Evolutionary conservation across 2,888 invertebrate species (phyloP), one percentile per base, ranked within the genome.

Genomic region (Opisthograptis luteolata): DNA sequence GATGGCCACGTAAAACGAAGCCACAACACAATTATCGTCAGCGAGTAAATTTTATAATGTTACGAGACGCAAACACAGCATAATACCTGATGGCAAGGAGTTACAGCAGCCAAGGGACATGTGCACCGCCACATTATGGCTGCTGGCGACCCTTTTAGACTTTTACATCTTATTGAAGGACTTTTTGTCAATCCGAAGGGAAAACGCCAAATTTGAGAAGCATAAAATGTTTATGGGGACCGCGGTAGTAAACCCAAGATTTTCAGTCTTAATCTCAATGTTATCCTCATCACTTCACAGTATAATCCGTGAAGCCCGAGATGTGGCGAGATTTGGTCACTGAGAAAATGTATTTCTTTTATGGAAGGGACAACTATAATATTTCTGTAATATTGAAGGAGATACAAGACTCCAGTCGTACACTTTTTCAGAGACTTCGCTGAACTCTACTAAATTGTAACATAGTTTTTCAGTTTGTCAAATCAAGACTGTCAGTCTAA

Each of bases 201-300:
- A 51, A 6, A 28, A 22, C 28, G 35, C 39, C 30, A 35, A 51
- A 60, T 55, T 60, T 50, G 28, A 28, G 39, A 39, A 51, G 50
- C 60, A 54, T 60, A 58, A 60, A 60, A 55, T 55, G 39, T 60
- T 60, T 60, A 60, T 58, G 43, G 41, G 37, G 40, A 53, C 55
- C 46, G 34, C 42, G 30, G 53, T 35, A 46, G 53, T 58, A 55
- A 58, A 55, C 41, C 54, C 54, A 41, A 49, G 48, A 58, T 60
- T 55, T 55, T 40, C 46, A 48, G 42, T 52, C 58, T 52, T 54
- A 57, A 57, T 55, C 48, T 45, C 49, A 42, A 39, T 25, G 43
- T 35, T 42, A 31, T 47, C 39, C 52, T 53, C 50, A 40, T 55
- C 55, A 51, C 53, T 60, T 27, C 36, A 17, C 8, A 22, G n/a